phyloP scores from a whole-genome alignment of 2,113 vertebrate species.

The Mirounga angustirostris region DNA sequence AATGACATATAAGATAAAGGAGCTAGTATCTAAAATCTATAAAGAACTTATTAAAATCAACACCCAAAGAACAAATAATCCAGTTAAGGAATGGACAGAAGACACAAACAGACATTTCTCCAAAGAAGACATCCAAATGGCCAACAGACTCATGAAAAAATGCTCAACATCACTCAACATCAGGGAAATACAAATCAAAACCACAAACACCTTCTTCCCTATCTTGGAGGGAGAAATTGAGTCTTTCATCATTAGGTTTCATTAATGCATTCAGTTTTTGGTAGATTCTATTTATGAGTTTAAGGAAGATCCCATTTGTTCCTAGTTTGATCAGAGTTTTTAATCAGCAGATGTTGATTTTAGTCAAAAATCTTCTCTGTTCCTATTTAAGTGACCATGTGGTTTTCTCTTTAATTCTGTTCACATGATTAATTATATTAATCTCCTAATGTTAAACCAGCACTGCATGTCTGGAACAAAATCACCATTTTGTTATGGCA shows the following conservation, averaged over 20 bases:
- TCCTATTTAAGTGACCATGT: neutral
- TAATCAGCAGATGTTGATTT: neutral
- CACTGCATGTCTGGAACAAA: neutral
- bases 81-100: too few species aligned
- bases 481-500: neutral
- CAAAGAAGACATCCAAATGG: too few species aligned
- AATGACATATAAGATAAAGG: too few species aligned
- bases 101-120: too few species aligned
- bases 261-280: neutral
- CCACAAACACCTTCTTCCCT: neutral
- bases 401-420: neutral
- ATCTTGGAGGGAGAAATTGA: neutral
- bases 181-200: too few species aligned
- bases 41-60: too few species aligned
- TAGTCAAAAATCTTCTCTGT: neutral
- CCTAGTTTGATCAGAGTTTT: neutral
- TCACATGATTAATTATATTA: neutral
- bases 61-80: too few species aligned
- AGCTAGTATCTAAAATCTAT: too few species aligned
- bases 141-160: too few species aligned
- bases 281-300: neutral
- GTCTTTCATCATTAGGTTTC: neutral
- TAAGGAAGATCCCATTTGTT: neutral
- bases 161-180: too few species aligned
- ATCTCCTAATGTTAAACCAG: neutral